Percentiles rank a stretch among this genome's conserved stretches.
phyloP scores from a whole-genome alignment of 2,797 vertebrate genomes.

The Yasuhikotakia modesta region DNA sequence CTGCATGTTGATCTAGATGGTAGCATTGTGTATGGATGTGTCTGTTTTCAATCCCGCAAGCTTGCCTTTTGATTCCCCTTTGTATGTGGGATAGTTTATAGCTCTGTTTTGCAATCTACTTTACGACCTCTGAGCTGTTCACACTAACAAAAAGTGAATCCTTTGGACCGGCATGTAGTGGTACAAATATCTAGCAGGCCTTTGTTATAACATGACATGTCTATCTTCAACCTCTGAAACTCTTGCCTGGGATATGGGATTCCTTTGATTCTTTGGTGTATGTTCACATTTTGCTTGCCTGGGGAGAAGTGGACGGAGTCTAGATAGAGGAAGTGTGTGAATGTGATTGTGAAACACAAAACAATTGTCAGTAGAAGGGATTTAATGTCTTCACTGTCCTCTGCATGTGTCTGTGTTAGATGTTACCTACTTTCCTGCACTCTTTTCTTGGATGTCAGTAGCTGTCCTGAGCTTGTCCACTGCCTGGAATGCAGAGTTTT shows the following conservation, averaged over 20 bases:
- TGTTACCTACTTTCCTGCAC: conserved; percentile 23
- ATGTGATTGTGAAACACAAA: conserved; percentile 3
- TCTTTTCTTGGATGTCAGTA: background rate
- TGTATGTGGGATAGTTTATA: conserved; percentile 25
- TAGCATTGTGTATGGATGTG: conserved; percentile 66
- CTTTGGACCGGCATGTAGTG: conserved; percentile 54
- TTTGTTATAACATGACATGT: conserved; percentile 10
- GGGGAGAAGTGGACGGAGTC: conserved; percentile 23
- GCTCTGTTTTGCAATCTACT: conserved; percentile 14
- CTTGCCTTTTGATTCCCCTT: conserved; percentile 43
- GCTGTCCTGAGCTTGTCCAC: conserved; percentile 15
- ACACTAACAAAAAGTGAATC: conserved; percentile 21
- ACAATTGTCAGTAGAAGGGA: conserved; percentile 20
- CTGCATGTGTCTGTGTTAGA: conserved; percentile 44
- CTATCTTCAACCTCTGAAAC: conserved; percentile 10
- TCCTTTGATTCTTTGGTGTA: conserved; percentile 34
- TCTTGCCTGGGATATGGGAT: conserved; percentile 37
- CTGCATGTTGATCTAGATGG: conserved; percentile 72
- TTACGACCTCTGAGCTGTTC: conserved; percentile 8
- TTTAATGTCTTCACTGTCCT: conserved; percentile 23
- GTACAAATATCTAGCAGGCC: background rate
- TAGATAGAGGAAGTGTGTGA: background rate
- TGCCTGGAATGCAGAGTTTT: conserved; percentile 30
- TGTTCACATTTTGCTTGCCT: conserved; percentile 32
- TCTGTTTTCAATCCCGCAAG: conserved; percentile 60